Base-by-base conservation (phyloP, 2,888 invertebrate genomes). In the Campoplex nolae region DNA sequence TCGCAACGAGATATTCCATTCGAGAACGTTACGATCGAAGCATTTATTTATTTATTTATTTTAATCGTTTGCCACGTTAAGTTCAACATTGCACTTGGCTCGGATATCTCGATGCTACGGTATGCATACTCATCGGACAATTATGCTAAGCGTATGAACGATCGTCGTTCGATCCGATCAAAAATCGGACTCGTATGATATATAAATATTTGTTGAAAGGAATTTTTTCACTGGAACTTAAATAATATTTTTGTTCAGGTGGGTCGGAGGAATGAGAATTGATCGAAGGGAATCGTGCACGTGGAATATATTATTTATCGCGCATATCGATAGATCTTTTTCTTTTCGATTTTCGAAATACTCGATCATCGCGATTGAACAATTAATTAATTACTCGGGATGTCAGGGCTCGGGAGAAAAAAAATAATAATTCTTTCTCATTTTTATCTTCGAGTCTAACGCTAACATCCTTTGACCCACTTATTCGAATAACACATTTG, bases 111-210 rank as follows among this genome's bases (percentile, higher is more conserved):
- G 32, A 83, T 81, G 77, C 74, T 75, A 80, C 74, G 80, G 45
- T 74, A 48, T 70, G 83, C 83, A 88, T 88, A 76, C 85, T 80
- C 78, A 84, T 84, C 80, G 80, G 88, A 86, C 78, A 83, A 86
- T 88, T 88, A 86, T 88, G 88, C 86, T 86, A 86, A 88, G 28
- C 58, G 83, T 76, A 83, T 58, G 6, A 58, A 88, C 81, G 58
- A 82, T 85, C 78, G 74, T 42, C 28, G 4, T 65, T 74, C 74
- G 77, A 78, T 79, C 75, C 86, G 77, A 58, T 78, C 42, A 48
- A 81, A 70, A 83, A 76, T 70, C 23, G 45, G 54, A 82, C 70
- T 18, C 70, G 32, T 54, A 42, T 23, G 70, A 48, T 42, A 79
- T 67, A 65, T 16, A 51, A 79, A 18, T 67, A 23, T 62, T 54